Evolutionary conservation across 23 tunicate genomes (phyloP), one percentile per base, ranked within the genome.

Genomic region (Styela clava): DNA sequence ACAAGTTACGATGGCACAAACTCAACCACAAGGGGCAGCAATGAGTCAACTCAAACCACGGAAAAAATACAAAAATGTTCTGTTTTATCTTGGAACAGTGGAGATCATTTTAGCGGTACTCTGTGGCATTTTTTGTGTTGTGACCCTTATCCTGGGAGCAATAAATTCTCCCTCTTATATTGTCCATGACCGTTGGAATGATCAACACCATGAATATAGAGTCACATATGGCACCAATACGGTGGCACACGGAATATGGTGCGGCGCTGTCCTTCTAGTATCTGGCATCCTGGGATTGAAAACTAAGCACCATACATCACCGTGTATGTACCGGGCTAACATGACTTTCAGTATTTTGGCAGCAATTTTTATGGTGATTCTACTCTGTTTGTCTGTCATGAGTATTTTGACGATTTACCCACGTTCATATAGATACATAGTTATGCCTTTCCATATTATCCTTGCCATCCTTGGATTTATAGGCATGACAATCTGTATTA

Each of bases 241-340:
- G 16, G 31, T 67, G 16, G 71, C 71, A 12, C 0, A n/a, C 12
- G 71, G 71, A 67, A 67, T 67, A 27, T 67, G 71, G 71, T 27
- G 71, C 24, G 71, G 71, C 16, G 16, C 22, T 19, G 16, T 22
- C 12, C 12, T 67, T 22, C 16, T 67, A 16, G 2, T 22, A 27
- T 25, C 1, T 18, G 71, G 71, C 16, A 67, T 67, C 16, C 71
- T 67, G 0, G 71, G 71, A 25, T 16, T 67, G 19, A 27, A 25
- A 29, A 22, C 71, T 16, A 27, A 29, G 71, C 30, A 67, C 19
- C 16, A 1, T 25, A n/a, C 71, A n/a, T 18, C 71, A 18, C 23
- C 31, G 23, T 67, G 71, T 24, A 67, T 67, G 22, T 67, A 67
- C 71, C 19, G 31, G 30, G 71, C 71, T 25, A 67, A 67, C 24